Conservation (phyloP, 1,140 invertebrate species). For the Sinonovacula constricta region DNA sequence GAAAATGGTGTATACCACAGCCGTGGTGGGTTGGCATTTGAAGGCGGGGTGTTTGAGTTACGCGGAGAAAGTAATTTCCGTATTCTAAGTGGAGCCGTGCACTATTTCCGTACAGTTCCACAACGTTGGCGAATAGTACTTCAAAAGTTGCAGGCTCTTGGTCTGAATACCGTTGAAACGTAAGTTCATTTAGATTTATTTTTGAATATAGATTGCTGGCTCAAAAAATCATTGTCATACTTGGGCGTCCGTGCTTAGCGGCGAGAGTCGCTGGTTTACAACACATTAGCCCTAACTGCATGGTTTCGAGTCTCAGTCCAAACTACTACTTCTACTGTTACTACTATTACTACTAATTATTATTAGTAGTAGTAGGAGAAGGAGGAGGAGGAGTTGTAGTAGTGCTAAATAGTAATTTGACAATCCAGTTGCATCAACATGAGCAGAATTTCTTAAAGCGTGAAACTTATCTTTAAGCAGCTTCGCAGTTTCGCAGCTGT, state of each 20-base stretch:
- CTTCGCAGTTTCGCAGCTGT: too few species aligned
- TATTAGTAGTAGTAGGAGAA: too few species aligned
- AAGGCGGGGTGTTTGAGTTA: constrained; percentile 53
- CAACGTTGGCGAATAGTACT: constrained; percentile 78
- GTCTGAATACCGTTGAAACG: constrained; percentile 80
- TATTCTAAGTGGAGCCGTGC: constrained; percentile 77
- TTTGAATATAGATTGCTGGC: background rate
- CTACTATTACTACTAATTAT: background rate
- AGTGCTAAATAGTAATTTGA: too few species aligned
- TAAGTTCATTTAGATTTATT: constrained; percentile 54
- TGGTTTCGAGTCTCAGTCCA: background rate
- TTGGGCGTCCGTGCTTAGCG: background rate
- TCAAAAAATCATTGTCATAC: background rate
- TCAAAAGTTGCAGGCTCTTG: constrained; percentile 79
- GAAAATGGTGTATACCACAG: constrained; percentile 1
- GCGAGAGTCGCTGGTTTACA: background rate
- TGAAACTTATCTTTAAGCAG: too few species aligned
- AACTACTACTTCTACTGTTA: background rate
- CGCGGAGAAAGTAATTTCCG: constrained; percentile 43
- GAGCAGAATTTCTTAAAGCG: too few species aligned
- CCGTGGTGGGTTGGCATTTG: constrained; percentile 36
- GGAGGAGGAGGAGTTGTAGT: too few species aligned
- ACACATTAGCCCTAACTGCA: background rate
- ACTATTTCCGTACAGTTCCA: constrained; percentile 80
- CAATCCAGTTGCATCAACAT: too few species aligned